phyloP scores from a whole-genome alignment of 2,888 invertebrate species.

The Spatulosminthurus flaviceps region DNA sequence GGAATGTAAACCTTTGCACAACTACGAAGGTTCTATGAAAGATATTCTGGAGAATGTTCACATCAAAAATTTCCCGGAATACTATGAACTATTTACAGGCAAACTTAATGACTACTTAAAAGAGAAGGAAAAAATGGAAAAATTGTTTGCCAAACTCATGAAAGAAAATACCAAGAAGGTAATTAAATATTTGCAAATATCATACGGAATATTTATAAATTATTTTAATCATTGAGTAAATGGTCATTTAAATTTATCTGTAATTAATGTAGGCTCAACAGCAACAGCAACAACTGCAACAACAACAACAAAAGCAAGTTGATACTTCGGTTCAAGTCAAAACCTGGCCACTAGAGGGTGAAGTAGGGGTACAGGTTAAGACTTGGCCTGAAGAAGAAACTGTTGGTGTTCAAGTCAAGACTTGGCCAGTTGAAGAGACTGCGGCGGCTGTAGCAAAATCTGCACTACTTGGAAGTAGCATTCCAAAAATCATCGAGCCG shows the following conservation, averaged over 20 bases:
- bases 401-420: slow-evolving; percentile 83
- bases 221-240: too few relatives aligned
- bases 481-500: slow-evolving; percentile 47
- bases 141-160: slow-evolving; percentile 36
- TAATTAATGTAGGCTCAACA: too few relatives aligned
- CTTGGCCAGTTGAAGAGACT: slow-evolving; percentile 65
- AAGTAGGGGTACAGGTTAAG: slow-evolving; percentile 72
- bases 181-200: too few relatives aligned
- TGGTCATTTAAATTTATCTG: too few relatives aligned
- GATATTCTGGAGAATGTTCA: slow-evolving; percentile 3
- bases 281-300: too few relatives aligned
- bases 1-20: slow-evolving; percentile 33
- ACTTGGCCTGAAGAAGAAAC: slow-evolving; percentile 81
- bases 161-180: slow-evolving; percentile 42
- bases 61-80: slow-evolving; percentile 28
- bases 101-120: slow-evolving; percentile 26
- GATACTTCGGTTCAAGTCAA: slow-evolving; percentile 69
- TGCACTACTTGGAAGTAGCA: background rate
- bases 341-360: slow-evolving; percentile 46
- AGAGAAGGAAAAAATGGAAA: slow-evolving; percentile 44
- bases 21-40: slow-evolving; percentile 30
- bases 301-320: slow-evolving; percentile 66
- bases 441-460: background rate
- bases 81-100: slow-evolving; percentile 7
- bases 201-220: too few relatives aligned